Percentiles rank a stretch among this genome's conserved stretches.
Conservation (phyloP, 2,888 invertebrate genomes). For the Caenorhabditis doughertyi region DNA sequence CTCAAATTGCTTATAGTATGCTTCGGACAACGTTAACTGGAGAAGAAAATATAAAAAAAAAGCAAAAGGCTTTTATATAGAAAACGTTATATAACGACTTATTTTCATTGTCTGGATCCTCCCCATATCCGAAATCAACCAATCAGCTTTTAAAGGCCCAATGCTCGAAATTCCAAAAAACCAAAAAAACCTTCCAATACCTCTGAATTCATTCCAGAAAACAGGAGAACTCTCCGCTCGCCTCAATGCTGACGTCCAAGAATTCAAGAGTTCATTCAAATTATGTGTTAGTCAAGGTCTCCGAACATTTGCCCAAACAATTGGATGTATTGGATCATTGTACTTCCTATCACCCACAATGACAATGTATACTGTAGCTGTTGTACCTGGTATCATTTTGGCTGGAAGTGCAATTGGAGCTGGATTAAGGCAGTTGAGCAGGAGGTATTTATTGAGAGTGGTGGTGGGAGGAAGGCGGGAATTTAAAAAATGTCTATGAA, state of each 20-base stretch:
- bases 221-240: constrained; percentile 92
- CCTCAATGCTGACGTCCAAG: constrained; percentile 95
- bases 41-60: no score
- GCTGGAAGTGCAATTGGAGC: constrained; percentile 92
- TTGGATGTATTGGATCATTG: constrained; percentile 90
- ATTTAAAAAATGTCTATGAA: no score
- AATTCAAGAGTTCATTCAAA: constrained; percentile 97
- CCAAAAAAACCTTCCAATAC: neutral
- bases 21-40: no score
- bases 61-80: no score
- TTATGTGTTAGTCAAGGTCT: constrained; percentile 94
- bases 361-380: constrained; percentile 90
- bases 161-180: no score
- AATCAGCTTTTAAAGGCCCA: no score
- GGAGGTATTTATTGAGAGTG: constrained; percentile 45
- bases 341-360: constrained; percentile 93
- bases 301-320: constrained; percentile 88
- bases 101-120: no score
- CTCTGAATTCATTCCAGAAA: constrained; percentile 69
- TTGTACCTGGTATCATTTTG: constrained; percentile 91
- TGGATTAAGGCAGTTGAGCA: constrained; percentile 85
- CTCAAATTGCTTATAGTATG: no score
- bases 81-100: no score
- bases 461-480: neutral
- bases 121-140: no score